Evolutionary conservation across 2,888 invertebrate genomes (phyloP).

Genomic region (Limnephilus rhombicus): DNA sequence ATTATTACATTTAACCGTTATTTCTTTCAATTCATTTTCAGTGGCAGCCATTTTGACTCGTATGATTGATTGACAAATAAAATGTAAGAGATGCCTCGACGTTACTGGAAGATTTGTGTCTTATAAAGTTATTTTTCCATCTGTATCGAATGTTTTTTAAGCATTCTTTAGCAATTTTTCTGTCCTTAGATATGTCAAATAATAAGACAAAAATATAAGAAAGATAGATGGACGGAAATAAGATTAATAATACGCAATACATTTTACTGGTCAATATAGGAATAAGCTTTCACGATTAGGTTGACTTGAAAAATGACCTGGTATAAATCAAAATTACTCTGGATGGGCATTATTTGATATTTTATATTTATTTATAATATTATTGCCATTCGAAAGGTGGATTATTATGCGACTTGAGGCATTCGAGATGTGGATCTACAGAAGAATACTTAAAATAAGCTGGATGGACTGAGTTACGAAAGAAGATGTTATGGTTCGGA

Average conservation of each 20-base stretch:
- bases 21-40: background rate
- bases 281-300: background rate
- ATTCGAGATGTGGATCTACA: no score
- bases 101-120: conserved; percentile 22
- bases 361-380: no score
- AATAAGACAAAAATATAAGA: background rate
- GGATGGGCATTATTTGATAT: background rate
- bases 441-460: no score
- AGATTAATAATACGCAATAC: background rate
- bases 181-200: background rate
- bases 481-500: no score
- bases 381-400: no score
- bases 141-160: background rate
- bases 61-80: conserved; percentile 45
- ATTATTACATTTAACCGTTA: background rate
- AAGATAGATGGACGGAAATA: background rate
- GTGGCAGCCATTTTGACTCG: conserved; percentile 34
- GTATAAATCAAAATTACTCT: background rate
- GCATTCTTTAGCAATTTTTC: background rate
- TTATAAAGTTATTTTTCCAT: background rate
- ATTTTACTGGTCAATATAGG: background rate
- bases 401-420: no score
- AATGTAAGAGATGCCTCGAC: conserved; percentile 30
- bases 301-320: background rate
- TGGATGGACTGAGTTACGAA: no score